Percentiles rank a stretch among this genome's conserved stretches.
Evolutionary conservation across 2,888 invertebrate species (phyloP).

Genomic region (Eristalis pertinax): DNA sequence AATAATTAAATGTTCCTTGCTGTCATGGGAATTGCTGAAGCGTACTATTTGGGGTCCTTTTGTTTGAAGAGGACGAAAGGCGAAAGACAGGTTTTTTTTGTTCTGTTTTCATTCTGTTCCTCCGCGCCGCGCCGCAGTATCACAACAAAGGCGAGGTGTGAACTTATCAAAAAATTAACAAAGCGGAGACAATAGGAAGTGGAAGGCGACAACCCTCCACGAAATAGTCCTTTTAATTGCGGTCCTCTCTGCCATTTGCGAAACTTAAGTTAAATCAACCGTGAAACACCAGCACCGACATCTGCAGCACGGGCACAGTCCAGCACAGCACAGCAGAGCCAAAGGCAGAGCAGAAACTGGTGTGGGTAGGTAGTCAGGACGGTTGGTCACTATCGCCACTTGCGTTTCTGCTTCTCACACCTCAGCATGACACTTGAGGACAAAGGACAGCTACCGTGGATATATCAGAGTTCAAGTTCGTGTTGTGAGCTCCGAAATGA

Average conservation of each 20-base stretch:
- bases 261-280: conserved; percentile 49
- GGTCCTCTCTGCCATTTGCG: conserved; percentile 44
- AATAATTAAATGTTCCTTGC: conserved; percentile 60
- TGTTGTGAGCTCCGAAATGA: conserved; percentile 38
- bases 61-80: conserved; percentile 34
- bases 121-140: neutral
- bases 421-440: conserved; percentile 64
- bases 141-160: conserved; percentile 53
- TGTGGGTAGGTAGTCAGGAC: neutral
- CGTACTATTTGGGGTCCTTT: conserved; percentile 32
- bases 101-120: neutral
- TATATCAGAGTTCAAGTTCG: conserved; percentile 13
- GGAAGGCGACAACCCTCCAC: conserved; percentile 31
- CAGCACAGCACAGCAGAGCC: neutral
- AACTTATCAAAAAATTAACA: conserved; percentile 69
- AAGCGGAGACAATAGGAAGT: conserved; percentile 51
- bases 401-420: conserved; percentile 61
- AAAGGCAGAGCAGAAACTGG: neutral
- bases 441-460: conserved; percentile 49
- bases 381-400: conserved; percentile 29
- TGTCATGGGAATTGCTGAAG: conserved; percentile 32
- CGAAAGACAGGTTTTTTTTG: conserved; percentile 1
- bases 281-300: conserved; percentile 28
- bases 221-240: conserved; percentile 46
- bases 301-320: conserved; percentile 1